Evolutionary conservation across 2,113 vertebrate species (phyloP), one percentile per base, ranked within the genome.

Genomic region (Lampris megalopsis): DNA sequence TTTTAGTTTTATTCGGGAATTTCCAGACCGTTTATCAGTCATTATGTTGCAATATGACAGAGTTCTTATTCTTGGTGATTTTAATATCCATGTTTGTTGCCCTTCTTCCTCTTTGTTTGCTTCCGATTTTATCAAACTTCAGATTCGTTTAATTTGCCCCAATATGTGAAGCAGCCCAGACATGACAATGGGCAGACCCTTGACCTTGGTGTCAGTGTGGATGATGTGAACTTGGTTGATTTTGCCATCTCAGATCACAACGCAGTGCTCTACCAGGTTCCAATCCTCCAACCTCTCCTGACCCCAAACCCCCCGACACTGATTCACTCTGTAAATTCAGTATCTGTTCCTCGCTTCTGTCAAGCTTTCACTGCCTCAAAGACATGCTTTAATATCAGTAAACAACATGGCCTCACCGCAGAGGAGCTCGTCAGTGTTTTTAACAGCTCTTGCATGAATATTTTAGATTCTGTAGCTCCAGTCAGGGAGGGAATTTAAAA

Each of bases 151-250:
- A 24, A 24, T 24, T 24, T 24, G 24, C 24, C 24, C 24, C 24
- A 24, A 24, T 24, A 24, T 24, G 24, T 24, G 24, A 24, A 24
- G 24, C 24, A 24, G 24, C 24, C 24, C 24, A 24, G 24, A 24
- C 24, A 24, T 24, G 24, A 24, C 24, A 24, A 24, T 45, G 61
- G 41, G n/a, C 61, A 63, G 11, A 63, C 41, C 24, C 61, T 63
- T 63, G 41, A 43, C 13, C 61, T 63, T 63, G 61, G 41, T 63
- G 6, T 63, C 43, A 45, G 42, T 63, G 61, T 63, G 41, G 61
- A 60, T 41, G 58, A 60, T 38, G 58, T 60, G 58, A 60, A 11
- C 9, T 4, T 35, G 24, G 9, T 50, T 40, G 58, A 40, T 60
- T 40, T 40, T 60, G 58, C 35, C 11, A 37, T 60, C 37, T 60